Conservation (phyloP, 2,888 invertebrate genomes). For the Sceliomorpha sp. region DNA sequence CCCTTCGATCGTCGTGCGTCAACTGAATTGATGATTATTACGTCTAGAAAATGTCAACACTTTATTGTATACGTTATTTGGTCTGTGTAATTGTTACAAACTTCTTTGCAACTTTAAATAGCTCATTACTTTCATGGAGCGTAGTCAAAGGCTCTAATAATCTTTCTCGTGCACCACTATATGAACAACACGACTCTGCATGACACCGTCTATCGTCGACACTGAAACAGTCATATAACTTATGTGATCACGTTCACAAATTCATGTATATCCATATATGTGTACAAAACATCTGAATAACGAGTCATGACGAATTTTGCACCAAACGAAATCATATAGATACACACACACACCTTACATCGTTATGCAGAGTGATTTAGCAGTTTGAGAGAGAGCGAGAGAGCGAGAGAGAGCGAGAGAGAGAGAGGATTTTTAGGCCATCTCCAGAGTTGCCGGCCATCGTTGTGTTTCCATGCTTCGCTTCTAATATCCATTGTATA, state of each 20-base stretch:
- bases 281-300: conserved; percentile 46
- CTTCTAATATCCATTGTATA: conserved; percentile 53
- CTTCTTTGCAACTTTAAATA: conserved; percentile 7
- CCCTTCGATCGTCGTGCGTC: no score
- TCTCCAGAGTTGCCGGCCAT: conserved; percentile 80
- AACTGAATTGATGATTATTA: no score
- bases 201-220: conserved; percentile 52
- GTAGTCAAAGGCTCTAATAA: conserved; percentile 50
- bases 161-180: conserved; percentile 41
- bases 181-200: conserved; percentile 42
- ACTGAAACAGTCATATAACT: conserved; percentile 46
- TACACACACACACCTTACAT: conserved; percentile 50
- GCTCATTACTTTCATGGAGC: conserved; percentile 33
- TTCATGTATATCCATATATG: conserved; percentile 45
- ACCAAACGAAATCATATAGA: conserved; percentile 50
- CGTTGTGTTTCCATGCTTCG: conserved; percentile 61
- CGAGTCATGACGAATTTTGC: conserved; percentile 47
- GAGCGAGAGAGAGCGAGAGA: no score
- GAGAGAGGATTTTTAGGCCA: no score
- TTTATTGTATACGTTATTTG: no score
- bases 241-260: conserved; percentile 36
- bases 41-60: no score
- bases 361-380: conserved; percentile 70
- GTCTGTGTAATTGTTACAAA: no score
- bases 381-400: conserved; percentile 72